A percentile compares a stretch with the other conserved stretches of the same genome.
These are phyloP conservation scores for Lutraria rhynchaena DNA, from an alignment of 1,140 invertebrate genomes.

Conservation along the genomic window DNA sequence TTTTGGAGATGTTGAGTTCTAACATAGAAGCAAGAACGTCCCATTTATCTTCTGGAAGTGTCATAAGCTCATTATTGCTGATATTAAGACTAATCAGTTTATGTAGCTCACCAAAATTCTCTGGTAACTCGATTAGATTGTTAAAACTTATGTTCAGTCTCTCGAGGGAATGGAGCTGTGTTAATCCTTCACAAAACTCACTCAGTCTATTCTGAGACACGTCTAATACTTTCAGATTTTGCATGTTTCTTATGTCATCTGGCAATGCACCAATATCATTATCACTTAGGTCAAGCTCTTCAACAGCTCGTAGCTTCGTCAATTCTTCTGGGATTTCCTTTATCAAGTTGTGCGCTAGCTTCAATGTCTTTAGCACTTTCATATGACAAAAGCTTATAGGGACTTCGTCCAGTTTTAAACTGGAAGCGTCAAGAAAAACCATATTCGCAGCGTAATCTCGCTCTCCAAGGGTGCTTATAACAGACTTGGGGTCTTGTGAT, in stretches of 20 bases:
- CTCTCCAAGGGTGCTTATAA: conserved; percentile 67
- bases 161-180: conserved; percentile 70
- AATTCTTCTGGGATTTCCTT: conserved; percentile 72
- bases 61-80: conserved; percentile 74
- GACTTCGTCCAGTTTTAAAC: conserved; percentile 76
- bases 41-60: conserved; percentile 71
- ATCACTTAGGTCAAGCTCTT: conserved; percentile 72
- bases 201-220: conserved; percentile 74
- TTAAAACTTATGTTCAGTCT: conserved; percentile 76
- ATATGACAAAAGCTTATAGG: conserved; percentile 67
- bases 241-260: conserved; percentile 67
- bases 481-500: conserved; percentile 66
- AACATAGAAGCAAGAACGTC: conserved; percentile 73
- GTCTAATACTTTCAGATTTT: conserved; percentile 68
- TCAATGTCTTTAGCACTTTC: conserved; percentile 68
- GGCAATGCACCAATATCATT: conserved; percentile 72
- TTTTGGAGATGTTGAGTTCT: conserved; percentile 72
- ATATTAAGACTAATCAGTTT: conserved; percentile 72
- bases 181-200: conserved; percentile 69
- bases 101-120: conserved; percentile 73
- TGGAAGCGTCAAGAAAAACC: conserved; percentile 70
- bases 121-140: conserved; percentile 72
- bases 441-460: conserved; percentile 68
- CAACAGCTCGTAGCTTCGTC: conserved; percentile 68
- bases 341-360: conserved; percentile 71